These are phyloP conservation scores for Spilogale gracilis DNA, from an alignment of 2,113 vertebrate species.

Conservation along the genomic window DNA sequence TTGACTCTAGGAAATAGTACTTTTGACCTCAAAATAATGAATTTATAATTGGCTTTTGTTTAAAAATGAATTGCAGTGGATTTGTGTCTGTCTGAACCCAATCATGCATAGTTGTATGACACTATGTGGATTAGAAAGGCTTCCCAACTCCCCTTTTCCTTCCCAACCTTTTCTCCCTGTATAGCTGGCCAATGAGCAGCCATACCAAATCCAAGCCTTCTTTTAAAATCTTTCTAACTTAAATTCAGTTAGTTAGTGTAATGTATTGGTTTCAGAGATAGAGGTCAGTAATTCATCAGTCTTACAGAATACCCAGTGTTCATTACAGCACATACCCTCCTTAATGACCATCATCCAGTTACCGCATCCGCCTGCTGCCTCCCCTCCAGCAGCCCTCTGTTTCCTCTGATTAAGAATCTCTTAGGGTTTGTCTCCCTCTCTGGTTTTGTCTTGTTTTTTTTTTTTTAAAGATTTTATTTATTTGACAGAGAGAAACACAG, in stretches of 20 bases:
- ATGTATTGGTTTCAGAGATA: not conserved
- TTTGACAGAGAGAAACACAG: too few relatives aligned
- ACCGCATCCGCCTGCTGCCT: too few relatives aligned
- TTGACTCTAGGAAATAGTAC: not conserved
- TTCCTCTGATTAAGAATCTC: not conserved
- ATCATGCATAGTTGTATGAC: not conserved
- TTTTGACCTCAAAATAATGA: not conserved
- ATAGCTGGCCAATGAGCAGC: not conserved
- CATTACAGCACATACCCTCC: not conserved
- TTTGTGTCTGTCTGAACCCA: not conserved
- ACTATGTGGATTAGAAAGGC: not conserved
- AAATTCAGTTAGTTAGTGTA: not conserved
- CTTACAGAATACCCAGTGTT: not conserved
- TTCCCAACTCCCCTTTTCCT: not conserved
- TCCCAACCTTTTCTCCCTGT: rapidly evolving
- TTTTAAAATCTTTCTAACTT: not conserved
- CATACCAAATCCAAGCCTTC: not conserved
- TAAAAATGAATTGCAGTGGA: conserved; percentile 1
- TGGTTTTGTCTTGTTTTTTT: not conserved
- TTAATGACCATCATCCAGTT: not conserved
- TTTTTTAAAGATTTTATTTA: too few relatives aligned
- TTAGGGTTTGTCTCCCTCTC: not conserved
- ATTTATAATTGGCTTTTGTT: conserved; percentile 29
- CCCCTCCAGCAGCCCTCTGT: not conserved
- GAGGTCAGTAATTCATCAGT: not conserved